Evolutionary conservation across 2,888 invertebrate genomes (phyloP).

Genomic region (Melolontha melolontha): DNA sequence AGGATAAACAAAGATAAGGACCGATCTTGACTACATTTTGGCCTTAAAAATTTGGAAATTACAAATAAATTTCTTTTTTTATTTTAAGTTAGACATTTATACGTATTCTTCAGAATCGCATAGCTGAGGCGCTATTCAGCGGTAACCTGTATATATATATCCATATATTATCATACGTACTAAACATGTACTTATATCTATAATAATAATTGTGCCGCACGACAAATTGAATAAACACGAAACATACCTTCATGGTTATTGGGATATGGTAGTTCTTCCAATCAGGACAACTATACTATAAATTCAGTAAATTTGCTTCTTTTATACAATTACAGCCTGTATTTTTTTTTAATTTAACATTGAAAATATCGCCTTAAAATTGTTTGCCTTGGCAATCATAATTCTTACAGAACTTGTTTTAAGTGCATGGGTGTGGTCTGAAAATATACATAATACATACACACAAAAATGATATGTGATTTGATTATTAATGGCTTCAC

Average conservation of each 20-base stretch:
- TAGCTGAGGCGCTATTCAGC: too few species aligned
- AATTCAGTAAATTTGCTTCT: conserved; percentile 12
- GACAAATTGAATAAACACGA: too few species aligned
- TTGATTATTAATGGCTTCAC: not conserved
- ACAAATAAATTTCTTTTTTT: too few species aligned
- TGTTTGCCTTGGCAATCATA: conserved; percentile 32
- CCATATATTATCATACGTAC: too few species aligned
- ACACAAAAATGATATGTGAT: conserved; percentile 4
- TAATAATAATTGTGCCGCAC: too few species aligned
- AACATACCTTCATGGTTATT: conserved; percentile 35
- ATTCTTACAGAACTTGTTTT: conserved; percentile 33
- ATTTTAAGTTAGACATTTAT: too few species aligned
- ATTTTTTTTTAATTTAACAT: conserved; percentile 13
- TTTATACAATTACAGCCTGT: conserved; percentile 21
- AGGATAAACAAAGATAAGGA: too few species aligned
- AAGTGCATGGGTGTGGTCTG: conserved; percentile 31
- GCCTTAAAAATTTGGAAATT: too few species aligned
- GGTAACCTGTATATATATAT: too few species aligned
- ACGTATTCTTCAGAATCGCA: too few species aligned
- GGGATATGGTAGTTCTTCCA: conserved; percentile 30
- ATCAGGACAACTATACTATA: conserved; percentile 32
- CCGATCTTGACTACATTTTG: too few species aligned
- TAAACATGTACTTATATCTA: too few species aligned
- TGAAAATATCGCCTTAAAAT: conserved; percentile 27
- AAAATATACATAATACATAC: conserved; percentile 16